A percentile compares a stretch with the other conserved stretches of the same genome.
phyloP scores from a whole-genome alignment of 2,113 vertebrate genomes.

The Megaceryle maxima region DNA sequence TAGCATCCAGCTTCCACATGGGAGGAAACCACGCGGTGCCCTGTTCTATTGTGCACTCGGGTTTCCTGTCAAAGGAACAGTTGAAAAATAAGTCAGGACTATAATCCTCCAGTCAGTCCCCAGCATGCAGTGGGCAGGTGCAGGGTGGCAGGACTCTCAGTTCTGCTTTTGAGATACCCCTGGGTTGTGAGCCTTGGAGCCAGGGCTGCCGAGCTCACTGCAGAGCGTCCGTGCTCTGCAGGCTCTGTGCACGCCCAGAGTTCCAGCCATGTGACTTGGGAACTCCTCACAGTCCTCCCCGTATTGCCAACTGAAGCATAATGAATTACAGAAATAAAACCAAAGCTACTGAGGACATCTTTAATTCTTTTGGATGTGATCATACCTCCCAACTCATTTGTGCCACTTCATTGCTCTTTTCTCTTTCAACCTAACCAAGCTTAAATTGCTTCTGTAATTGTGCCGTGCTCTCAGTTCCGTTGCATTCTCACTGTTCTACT shows the following conservation, averaged over 20 bases:
- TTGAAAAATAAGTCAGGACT: not conserved
- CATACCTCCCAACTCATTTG: not conserved
- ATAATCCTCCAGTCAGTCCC: not conserved
- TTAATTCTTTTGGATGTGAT: not conserved
- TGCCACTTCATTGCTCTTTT: not conserved
- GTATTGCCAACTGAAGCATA: not conserved
- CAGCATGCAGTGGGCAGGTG: fast-evolving
- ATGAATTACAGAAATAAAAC: not conserved
- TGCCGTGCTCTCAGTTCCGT: not conserved
- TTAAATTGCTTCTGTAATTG: not conserved
- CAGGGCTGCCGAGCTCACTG: not conserved
- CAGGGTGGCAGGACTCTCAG: not conserved
- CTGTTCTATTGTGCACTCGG: fast-evolving
- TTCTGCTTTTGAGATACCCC: not conserved
- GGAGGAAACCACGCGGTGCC: fast-evolving
- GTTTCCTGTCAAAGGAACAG: not conserved
- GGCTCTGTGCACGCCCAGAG: fast-evolving
- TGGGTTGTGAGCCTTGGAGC: not conserved
- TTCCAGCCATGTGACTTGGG: fast-evolving
- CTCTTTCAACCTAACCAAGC: not conserved
- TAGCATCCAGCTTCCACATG: not conserved
- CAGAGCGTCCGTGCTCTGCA: fast-evolving
- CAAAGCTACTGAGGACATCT: not conserved
- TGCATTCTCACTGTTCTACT: not conserved
- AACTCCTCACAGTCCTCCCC: not conserved